phyloP scores from a whole-genome alignment of 2,113 vertebrate genomes.

The Tetraodon nigroviridis region DNA sequence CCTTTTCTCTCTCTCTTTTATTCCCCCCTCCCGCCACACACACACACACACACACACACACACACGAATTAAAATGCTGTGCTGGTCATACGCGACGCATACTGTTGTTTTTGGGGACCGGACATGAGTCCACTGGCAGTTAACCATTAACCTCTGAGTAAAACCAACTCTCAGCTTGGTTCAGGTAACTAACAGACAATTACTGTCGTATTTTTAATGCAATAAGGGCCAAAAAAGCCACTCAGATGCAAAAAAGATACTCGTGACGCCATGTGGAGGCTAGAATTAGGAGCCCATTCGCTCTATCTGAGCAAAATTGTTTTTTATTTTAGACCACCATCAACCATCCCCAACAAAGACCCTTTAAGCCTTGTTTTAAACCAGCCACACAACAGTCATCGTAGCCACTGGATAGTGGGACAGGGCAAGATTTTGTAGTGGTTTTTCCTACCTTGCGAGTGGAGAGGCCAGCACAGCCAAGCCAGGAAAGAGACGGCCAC shows the following conservation, averaged over 20 bases:
- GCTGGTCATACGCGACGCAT: constrained; percentile 24
- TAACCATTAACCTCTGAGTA: constrained; percentile 73
- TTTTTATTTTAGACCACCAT: too few species aligned
- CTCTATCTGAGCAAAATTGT: too few species aligned
- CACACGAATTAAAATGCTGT: constrained; percentile 14
- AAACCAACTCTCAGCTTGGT: constrained; percentile 8
- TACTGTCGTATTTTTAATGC: neutral
- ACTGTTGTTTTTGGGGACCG: constrained; percentile 46
- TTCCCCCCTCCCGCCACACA: neutral
- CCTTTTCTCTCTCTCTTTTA: neutral
- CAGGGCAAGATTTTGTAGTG: neutral
- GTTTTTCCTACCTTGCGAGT: constrained; percentile 27
- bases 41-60: constrained; percentile 2
- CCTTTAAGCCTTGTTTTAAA: too few species aligned
- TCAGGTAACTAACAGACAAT: neutral
- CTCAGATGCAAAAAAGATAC: too few species aligned
- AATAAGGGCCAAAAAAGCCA: neutral
- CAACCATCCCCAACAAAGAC: too few species aligned
- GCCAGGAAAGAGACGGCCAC: neutral
- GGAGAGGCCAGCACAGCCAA: neutral
- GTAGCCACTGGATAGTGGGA: too few species aligned
- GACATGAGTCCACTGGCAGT: constrained; percentile 61
- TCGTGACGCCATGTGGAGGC: too few species aligned
- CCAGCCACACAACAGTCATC: too few species aligned
- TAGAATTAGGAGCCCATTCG: too few species aligned